Evolutionary conservation across 1,140 invertebrate species (phyloP).

Genomic region (Brachionus asplanchnoidis): DNA sequence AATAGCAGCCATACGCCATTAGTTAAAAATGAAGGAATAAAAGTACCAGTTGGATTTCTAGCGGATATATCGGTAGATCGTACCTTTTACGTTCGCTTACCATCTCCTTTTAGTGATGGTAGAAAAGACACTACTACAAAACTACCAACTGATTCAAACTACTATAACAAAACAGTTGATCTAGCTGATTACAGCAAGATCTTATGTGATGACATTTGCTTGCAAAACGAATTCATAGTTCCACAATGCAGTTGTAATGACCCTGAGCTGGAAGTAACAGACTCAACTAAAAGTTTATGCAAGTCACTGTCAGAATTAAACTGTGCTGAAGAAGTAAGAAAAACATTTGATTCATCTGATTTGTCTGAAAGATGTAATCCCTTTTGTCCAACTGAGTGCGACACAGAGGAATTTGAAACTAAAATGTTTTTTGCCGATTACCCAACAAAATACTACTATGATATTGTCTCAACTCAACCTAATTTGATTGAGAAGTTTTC

Average conservation of each 20-base stretch:
- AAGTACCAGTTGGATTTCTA: not conserved
- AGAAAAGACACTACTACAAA: not conserved
- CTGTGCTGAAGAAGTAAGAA: not conserved
- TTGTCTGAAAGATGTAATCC: not conserved
- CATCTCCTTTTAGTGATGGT: not conserved
- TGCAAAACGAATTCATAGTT: slow-evolving; percentile 5
- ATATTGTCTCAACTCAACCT: not conserved
- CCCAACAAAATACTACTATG: slow-evolving; percentile 8
- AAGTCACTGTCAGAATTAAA: not conserved
- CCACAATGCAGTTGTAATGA: slow-evolving; percentile 8
- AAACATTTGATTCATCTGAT: not conserved
- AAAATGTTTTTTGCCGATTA: not conserved
- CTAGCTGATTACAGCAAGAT: not conserved
- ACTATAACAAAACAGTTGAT: slow-evolving; percentile 18
- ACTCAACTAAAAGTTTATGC: not conserved
- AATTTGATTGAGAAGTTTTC: slow-evolving; percentile 1
- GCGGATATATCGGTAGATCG: not conserved
- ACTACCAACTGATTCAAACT: not conserved
- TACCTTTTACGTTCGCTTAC: not conserved
- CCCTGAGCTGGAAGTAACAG: not conserved
- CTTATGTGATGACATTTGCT: not conserved
- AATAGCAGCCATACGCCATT: not conserved
- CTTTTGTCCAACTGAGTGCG: slow-evolving; percentile 24
- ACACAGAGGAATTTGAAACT: not conserved
- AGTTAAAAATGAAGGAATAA: not conserved